Conservation (phyloP, 2,797 vertebrate species). For the Prunella strophiata region DNA sequence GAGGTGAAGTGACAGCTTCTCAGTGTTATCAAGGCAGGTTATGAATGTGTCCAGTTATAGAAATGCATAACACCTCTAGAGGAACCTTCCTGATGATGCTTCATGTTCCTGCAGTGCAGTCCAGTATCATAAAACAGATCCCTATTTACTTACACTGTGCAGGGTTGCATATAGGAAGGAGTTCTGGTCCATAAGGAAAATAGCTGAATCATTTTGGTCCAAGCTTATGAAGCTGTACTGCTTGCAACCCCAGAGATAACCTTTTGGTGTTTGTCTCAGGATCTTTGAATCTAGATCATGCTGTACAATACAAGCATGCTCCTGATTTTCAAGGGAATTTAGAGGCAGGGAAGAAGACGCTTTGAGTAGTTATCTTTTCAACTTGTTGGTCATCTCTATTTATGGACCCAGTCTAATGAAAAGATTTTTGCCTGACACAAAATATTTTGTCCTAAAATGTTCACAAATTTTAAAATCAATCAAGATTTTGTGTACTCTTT, state of each 20-base stretch:
- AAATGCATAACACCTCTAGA: background rate
- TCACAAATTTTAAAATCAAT: background rate
- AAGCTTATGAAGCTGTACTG: background rate
- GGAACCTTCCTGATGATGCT: background rate
- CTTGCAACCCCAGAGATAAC: background rate
- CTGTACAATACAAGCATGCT: background rate
- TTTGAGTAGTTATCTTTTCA: background rate
- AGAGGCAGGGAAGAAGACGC: background rate
- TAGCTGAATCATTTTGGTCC: background rate
- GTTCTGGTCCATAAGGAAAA: background rate
- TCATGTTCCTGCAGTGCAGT: background rate
- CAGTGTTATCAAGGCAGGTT: background rate
- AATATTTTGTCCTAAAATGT: background rate
- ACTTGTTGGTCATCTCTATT: background rate
- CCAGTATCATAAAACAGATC: background rate
- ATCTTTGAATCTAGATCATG: background rate
- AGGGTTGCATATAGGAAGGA: background rate
- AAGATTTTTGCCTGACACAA: background rate
- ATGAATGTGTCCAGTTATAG: background rate
- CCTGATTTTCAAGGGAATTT: background rate
- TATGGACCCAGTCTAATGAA: background rate
- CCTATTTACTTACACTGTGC: background rate
- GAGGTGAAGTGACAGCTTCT: background rate
- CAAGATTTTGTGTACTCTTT: background rate
- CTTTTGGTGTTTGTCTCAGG: background rate